These are phyloP conservation scores for Drosophila santomea DNA, from an alignment of 1,140 invertebrate genomes.

Conservation along the genomic window DNA sequence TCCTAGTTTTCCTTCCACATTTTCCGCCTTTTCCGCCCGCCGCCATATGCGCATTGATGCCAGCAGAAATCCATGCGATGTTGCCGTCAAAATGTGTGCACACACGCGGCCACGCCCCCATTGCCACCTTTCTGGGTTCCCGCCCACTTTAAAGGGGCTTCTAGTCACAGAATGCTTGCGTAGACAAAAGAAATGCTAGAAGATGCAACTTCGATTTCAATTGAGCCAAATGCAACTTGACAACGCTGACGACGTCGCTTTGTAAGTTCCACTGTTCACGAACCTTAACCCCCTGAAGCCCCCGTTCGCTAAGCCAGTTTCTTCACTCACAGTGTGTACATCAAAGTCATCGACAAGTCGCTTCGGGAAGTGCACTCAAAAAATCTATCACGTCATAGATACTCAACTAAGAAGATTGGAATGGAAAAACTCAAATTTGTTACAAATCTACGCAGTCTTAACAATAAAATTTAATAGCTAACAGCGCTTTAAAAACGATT, in stretches of 20 bases:
- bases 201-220: slow-evolving; percentile 77
- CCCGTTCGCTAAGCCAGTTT: slow-evolving; percentile 15
- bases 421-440: background rate
- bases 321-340: slow-evolving; percentile 32
- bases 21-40: background rate
- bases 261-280: slow-evolving; percentile 18
- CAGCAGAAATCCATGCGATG: slow-evolving; percentile 63
- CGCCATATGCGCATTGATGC: slow-evolving; percentile 64
- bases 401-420: background rate
- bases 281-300: background rate
- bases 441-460: too few relatives aligned
- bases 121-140: slow-evolving; percentile 2
- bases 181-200: slow-evolving; percentile 35
- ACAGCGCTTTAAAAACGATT: background rate
- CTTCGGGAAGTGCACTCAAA: slow-evolving; percentile 17
- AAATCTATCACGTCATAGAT: background rate
- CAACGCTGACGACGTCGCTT: slow-evolving; percentile 48
- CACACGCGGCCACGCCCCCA: slow-evolving; percentile 22
- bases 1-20: background rate
- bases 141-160: background rate
- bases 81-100: slow-evolving; percentile 66
- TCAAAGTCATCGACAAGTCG: slow-evolving; percentile 46
- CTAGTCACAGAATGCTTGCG: slow-evolving; percentile 25
- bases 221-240: slow-evolving; percentile 72
- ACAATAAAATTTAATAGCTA: too few relatives aligned